Evolutionary conservation across 2,797 vertebrate genomes (phyloP), one percentile per base, ranked within the genome.

Genomic region (Dipus sagitta): DNA sequence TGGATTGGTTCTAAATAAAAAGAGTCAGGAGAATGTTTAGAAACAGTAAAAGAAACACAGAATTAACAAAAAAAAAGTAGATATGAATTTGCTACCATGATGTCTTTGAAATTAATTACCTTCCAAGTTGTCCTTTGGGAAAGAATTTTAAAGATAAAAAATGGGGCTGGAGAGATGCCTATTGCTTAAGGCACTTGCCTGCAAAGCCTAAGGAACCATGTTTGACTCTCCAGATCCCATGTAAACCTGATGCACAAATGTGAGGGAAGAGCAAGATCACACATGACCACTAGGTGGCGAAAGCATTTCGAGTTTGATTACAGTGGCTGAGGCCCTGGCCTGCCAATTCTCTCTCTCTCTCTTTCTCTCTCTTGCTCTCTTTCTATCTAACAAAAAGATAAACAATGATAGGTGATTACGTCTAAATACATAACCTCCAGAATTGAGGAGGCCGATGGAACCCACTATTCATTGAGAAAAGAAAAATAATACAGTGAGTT

Each of bases 1-100:
- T 85, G 70, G 26, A 62, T 94, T 91, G n/a, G 11, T 74, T 94
- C 30, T 85, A 68, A 80, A 38, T 24, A 81, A 88, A 38, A 78
- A 85, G 77, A 85, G 11, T 70, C 75, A 85, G 5, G 11, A 71
- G 79, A 72, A 7, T 17, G 32, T 92, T 88, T 65, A 82, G 64
- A 84, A 79, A 92, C 72, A 42, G 34, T 26, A 67, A 91, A 62
- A 91, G n/a, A 87, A 84, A 75, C 76, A 72, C 28, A 81, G 13
- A 23, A 65, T 18, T 90, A 8, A 64, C 88, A 93, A 71, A 47
- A 47, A 42, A 47, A 38, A 77, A 88, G 2, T 81, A 12, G 17
- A 12, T 42, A 81, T 70, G 72, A 81, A 80, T 28, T 79, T 88
- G 17, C 68, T 76, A 12, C 91, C 32, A 88, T 4, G 26, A 6